phyloP scores from a whole-genome alignment of 2,888 invertebrate genomes.

The Trachelus tabidus region DNA sequence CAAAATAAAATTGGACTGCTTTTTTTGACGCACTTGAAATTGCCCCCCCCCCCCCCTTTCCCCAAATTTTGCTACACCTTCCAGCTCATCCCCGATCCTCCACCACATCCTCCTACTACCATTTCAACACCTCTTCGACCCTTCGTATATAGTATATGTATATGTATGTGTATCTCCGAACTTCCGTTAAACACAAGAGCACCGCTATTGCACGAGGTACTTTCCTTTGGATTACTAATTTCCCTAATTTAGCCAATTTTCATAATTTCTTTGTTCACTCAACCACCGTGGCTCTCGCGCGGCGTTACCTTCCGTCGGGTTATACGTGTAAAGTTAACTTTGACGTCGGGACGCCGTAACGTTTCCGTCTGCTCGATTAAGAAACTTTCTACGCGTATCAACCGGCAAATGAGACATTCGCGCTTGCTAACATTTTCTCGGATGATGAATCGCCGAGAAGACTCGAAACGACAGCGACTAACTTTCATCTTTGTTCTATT shows the following conservation, averaged over 20 bases:
- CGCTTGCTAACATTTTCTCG: not conserved
- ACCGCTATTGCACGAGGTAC: not conserved
- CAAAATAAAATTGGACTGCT: not conserved
- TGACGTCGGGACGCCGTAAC: not conserved
- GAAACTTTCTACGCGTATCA: not conserved
- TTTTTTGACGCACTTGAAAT: not conserved
- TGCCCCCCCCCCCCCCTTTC: not conserved
- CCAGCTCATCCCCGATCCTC: not conserved
- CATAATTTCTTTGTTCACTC: slow-evolving; percentile 8
- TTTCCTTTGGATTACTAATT: slow-evolving; percentile 43
- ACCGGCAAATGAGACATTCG: not conserved
- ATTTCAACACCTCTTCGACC: not conserved
- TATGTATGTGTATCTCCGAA: not conserved
- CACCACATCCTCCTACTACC: not conserved
- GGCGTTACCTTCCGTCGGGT: not conserved
- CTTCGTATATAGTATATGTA: not conserved
- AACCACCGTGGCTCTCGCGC: not conserved
- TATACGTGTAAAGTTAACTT: not conserved
- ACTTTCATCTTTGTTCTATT: not conserved
- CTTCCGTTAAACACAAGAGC: not conserved
- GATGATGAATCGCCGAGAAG: not conserved
- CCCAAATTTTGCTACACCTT: not conserved
- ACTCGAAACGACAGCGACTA: not conserved
- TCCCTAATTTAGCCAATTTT: slow-evolving; percentile 38
- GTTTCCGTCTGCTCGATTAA: not conserved